phyloP scores from a whole-genome alignment of 2,888 invertebrate species.

The Parthenolecanium corni region DNA sequence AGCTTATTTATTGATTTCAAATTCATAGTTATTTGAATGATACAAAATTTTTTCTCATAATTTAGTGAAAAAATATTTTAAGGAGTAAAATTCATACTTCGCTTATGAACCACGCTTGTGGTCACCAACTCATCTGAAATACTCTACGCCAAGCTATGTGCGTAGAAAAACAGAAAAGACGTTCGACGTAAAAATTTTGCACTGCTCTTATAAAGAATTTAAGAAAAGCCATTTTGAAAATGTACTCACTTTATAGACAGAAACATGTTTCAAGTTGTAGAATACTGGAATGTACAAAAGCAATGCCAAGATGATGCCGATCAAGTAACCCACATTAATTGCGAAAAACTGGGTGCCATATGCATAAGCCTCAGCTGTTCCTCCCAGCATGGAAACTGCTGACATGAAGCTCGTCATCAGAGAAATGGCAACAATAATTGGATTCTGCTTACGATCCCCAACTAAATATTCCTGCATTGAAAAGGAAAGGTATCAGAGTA shows the following conservation, averaged over 20 bases:
- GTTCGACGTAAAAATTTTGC: no score
- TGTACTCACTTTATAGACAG: conserved; percentile 69
- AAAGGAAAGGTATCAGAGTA: neutral
- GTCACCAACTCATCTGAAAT: no score
- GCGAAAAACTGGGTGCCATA: conserved; percentile 69
- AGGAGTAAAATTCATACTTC: no score
- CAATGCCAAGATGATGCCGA: conserved; percentile 68
- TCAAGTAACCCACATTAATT: conserved; percentile 60
- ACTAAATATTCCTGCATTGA: conserved; percentile 61
- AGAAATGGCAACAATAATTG: conserved; percentile 71
- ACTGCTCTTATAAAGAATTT: no score
- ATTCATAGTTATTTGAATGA: no score
- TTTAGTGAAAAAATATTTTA: no score
- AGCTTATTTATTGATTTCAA: no score
- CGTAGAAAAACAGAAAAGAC: no score
- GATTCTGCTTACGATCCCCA: conserved; percentile 68
- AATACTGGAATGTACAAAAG: conserved; percentile 74
- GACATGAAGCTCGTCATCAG: conserved; percentile 90
- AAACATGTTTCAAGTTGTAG: conserved; percentile 65
- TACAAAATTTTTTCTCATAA: no score
- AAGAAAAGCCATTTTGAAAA: no score
- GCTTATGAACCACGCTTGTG: no score
- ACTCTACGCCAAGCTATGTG: no score
- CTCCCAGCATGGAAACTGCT: conserved; percentile 76
- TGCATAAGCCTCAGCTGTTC: conserved; percentile 75